phyloP scores from a whole-genome alignment of 2,797 vertebrate genomes.

The Gila robusta region DNA sequence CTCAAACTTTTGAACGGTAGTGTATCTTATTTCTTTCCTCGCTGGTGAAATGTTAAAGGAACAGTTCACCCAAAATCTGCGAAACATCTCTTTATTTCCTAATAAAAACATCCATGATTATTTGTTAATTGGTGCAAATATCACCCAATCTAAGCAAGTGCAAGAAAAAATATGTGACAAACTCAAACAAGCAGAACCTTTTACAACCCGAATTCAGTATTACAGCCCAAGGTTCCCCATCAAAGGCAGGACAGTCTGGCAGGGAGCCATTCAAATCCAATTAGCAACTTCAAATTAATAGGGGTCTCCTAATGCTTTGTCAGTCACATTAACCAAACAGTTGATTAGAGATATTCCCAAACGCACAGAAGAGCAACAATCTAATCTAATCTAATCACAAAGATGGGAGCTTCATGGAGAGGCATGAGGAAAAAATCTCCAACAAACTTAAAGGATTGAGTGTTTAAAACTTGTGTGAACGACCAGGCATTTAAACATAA shows the following conservation, averaged over 20 bases:
- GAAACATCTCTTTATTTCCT: not conserved
- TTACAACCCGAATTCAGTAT: not conserved
- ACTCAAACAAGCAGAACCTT: not conserved
- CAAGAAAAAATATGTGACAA: not conserved
- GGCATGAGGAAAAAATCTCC: not conserved
- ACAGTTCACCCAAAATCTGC: not conserved
- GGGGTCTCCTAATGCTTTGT: slow-evolving; percentile 47
- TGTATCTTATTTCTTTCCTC: not conserved
- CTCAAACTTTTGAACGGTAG: not conserved
- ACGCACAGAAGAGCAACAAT: slow-evolving; percentile 11
- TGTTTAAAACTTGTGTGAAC: not conserved
- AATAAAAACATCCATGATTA: not conserved
- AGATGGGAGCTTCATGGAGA: not conserved
- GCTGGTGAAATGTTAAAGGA: not conserved
- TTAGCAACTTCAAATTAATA: slow-evolving; percentile 55
- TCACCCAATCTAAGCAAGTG: not conserved
- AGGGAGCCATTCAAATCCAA: slow-evolving; percentile 53
- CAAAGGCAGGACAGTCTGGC: slow-evolving; percentile 38
- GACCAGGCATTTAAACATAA: not conserved
- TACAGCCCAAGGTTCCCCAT: slow-evolving; percentile 9
- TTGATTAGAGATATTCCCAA: slow-evolving; percentile 45
- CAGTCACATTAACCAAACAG: slow-evolving; percentile 53
- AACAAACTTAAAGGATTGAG: not conserved
- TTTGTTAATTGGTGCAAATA: not conserved
- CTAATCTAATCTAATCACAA: slow-evolving; percentile 2